Conservation (phyloP, 1,140 invertebrate species). For the Cydia pomonella region DNA sequence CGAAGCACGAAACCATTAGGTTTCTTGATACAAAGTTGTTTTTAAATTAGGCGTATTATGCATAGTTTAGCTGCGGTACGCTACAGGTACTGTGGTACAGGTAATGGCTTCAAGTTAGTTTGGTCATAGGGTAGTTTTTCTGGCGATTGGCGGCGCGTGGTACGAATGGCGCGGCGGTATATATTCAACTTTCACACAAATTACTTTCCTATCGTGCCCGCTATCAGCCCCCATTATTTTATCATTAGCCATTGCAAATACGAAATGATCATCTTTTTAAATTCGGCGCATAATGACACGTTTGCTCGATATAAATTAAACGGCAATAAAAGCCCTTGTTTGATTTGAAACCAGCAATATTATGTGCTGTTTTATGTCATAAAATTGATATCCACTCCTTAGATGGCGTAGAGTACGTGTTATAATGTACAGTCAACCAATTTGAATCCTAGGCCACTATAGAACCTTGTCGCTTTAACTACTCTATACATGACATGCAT, state of each 20-base stretch:
- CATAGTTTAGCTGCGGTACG: conserved; percentile 7
- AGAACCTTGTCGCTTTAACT: too few relatives aligned
- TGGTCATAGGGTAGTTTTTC: conserved; percentile 75
- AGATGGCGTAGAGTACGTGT: too few relatives aligned
- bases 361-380: neutral
- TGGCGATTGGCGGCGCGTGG: conserved; percentile 63
- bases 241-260: conserved; percentile 75
- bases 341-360: neutral
- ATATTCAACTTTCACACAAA: conserved; percentile 76
- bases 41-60: conserved; percentile 50
- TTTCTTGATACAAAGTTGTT: conserved; percentile 44
- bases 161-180: conserved; percentile 57
- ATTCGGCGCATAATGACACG: conserved; percentile 52
- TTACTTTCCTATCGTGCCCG: conserved; percentile 77
- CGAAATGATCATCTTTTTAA: conserved; percentile 56
- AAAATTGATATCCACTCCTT: neutral
- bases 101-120: conserved; percentile 57
- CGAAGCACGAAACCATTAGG: neutral
- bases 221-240: conserved; percentile 76
- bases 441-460: too few relatives aligned
- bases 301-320: conserved; percentile 44
- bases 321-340: conserved; percentile 14
- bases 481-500: too few relatives aligned
- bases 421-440: too few relatives aligned
- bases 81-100: conserved; percentile 41